Evolutionary conservation across 1,140 invertebrate genomes (phyloP).

Genomic region (Ladona fulva): DNA sequence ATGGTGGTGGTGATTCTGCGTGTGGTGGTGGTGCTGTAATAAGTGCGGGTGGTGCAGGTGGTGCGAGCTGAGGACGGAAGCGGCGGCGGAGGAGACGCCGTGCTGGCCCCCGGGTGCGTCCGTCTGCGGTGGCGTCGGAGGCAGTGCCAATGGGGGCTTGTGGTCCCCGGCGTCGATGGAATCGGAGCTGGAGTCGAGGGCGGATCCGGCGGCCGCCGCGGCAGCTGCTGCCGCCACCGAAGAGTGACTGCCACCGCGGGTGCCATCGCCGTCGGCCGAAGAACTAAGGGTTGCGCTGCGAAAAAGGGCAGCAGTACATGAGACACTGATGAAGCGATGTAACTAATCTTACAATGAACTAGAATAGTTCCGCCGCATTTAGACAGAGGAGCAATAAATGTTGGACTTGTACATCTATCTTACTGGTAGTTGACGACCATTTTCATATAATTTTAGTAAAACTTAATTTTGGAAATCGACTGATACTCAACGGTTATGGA

Average conservation of each 20-base stretch:
- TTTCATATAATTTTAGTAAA: too few relatives aligned
- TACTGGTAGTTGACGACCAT: too few relatives aligned
- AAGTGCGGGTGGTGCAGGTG: background rate
- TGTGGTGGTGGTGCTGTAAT: background rate
- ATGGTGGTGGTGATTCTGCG: background rate
- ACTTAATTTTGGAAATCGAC: too few relatives aligned
- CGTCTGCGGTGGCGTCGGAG: slow-evolving; percentile 20
- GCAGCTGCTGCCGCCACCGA: background rate
- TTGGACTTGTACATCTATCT: too few relatives aligned
- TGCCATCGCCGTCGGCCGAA: background rate
- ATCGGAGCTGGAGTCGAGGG: slow-evolving; percentile 26
- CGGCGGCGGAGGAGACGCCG: slow-evolving; percentile 19
- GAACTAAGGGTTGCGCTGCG: background rate
- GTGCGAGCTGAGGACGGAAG: slow-evolving; percentile 15
- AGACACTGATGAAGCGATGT: too few relatives aligned
- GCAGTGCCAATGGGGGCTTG: slow-evolving; percentile 24
- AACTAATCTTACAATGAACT: too few relatives aligned
- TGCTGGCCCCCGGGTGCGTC: slow-evolving; percentile 22
- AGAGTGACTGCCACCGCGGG: background rate
- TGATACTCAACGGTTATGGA: too few relatives aligned
- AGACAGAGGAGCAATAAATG: too few relatives aligned
- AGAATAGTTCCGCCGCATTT: too few relatives aligned
- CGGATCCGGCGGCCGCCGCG: slow-evolving; percentile 21
- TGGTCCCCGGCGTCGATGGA: slow-evolving; percentile 26
- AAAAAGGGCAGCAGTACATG: too few relatives aligned